A percentile compares a stretch with the other conserved stretches of the same genome.
These are phyloP conservation scores for Ditula angustiorana DNA, from an alignment of 2,888 invertebrate genomes.

Conservation along the genomic window DNA sequence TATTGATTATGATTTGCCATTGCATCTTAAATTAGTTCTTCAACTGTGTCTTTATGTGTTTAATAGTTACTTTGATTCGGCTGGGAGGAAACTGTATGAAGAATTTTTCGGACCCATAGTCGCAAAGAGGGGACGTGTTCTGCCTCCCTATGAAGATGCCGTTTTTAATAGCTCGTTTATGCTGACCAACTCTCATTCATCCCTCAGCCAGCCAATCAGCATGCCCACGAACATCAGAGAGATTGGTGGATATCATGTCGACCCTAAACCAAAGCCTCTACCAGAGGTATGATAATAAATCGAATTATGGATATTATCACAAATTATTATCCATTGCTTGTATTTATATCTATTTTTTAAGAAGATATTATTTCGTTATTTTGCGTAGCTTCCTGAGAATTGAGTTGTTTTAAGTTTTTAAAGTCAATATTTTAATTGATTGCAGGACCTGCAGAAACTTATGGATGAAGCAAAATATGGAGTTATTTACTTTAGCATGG, in stretches of 20 bases:
- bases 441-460: slow-evolving; percentile 62
- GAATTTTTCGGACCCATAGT: slow-evolving; percentile 48
- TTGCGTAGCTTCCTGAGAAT: no score
- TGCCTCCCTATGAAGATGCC: slow-evolving; percentile 50
- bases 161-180: slow-evolving; percentile 57
- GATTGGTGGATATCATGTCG: slow-evolving; percentile 61
- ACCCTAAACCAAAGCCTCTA: slow-evolving; percentile 51
- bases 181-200: slow-evolving; percentile 56
- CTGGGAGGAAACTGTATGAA: slow-evolving; percentile 46
- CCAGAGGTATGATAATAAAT: slow-evolving; percentile 52
- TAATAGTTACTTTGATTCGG: slow-evolving; percentile 43
- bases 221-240: slow-evolving; percentile 57
- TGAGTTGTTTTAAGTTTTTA: no score
- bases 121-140: slow-evolving; percentile 45
- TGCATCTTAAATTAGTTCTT: no score
- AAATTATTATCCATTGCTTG: no score
- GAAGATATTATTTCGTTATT: no score
- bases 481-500: slow-evolving; percentile 77
- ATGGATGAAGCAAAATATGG: slow-evolving; percentile 68
- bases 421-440: not conserved
- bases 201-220: slow-evolving; percentile 49
- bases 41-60: not conserved
- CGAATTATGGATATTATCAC: not conserved
- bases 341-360: no score
- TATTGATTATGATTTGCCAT: no score